A percentile compares a stretch with the other conserved stretches of the same genome.
Evolutionary conservation across 2,888 invertebrate species (phyloP).

Genomic region (Amaurobius ferox): DNA sequence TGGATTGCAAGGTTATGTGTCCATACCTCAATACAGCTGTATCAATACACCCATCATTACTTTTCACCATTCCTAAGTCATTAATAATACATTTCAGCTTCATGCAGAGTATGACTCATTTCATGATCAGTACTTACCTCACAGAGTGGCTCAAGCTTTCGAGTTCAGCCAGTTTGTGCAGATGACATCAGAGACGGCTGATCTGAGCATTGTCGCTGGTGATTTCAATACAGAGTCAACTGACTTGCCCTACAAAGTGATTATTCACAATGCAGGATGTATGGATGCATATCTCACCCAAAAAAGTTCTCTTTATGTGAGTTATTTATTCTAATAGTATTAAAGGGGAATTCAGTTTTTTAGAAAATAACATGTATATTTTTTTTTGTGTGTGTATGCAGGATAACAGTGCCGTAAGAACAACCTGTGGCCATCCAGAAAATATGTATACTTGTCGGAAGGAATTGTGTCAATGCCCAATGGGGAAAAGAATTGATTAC

Average conservation of each 20-base stretch:
- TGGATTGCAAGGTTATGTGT: too few relatives aligned
- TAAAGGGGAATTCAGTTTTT: too few relatives aligned
- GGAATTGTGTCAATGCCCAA: conserved; percentile 80
- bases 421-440: conserved; percentile 87
- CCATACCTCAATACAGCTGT: too few relatives aligned
- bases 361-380: too few relatives aligned
- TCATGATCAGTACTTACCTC: conserved; percentile 90
- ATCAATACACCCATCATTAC: too few relatives aligned
- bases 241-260: conserved; percentile 82
- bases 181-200: conserved; percentile 86
- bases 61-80: too few relatives aligned
- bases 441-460: conserved; percentile 88
- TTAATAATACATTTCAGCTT: conserved; percentile 82
- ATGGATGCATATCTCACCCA: conserved; percentile 51
- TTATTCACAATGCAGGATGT: conserved; percentile 57
- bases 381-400: too few relatives aligned
- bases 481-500: conserved; percentile 95
- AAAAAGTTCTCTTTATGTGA: conserved; percentile 24
- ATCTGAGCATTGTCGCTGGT: conserved; percentile 91
- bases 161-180: conserved; percentile 96
- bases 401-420: too few relatives aligned
- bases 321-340: too few relatives aligned
- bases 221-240: conserved; percentile 95
- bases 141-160: conserved; percentile 94
- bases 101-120: conserved; percentile 92